Base-by-base conservation (phyloP, 1,140 invertebrate genomes). In the Platorchestia sp. region DNA sequence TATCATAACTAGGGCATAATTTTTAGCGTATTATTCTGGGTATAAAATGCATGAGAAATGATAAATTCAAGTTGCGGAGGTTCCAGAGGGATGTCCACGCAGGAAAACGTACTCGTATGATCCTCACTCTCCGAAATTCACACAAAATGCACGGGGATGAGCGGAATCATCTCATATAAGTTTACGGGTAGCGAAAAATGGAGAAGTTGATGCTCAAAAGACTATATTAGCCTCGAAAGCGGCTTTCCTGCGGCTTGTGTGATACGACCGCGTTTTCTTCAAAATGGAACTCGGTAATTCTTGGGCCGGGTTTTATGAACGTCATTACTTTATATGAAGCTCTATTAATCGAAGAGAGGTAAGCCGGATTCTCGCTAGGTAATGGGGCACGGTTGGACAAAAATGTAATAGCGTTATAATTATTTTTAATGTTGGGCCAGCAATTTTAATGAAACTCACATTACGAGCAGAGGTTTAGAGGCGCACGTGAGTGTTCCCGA, bases 321-420 rank as follows among this genome's bases (percentile, higher is more conserved):
- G 41, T 89, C 87, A 44, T 89, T 89, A 89, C 43, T 89, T 89
- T 89, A 41, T 41, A 89, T 41, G 87, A 89, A 89, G 87, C 87
- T 89, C 43, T 44, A 89, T 89, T 89, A 89, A 44, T 89, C 41
- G n/a, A 89, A 89, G 87, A 89, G 87, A 10, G 59, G 59, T 75
- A 75, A 75, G 59, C 59, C 59, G 59, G 59, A 75, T 75, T 27
- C 59, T 3, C 1, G 59, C 59, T 3, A 75, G 59, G 59, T 75
- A 75, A 75, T 75, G 59, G 59, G 59, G 14, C 59, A 75, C 59
- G 10, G 59, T 75, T 75, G 59, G 59, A 75, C 59, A 75, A 75
- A 75, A 75, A 75, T 75, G 59, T 75, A 75, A 75, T 75, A 27
- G 59, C 10, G 59, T 75, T 22, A 14, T 75, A 75, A 75, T 22